Percentiles rank a stretch among this genome's conserved stretches.
These are phyloP conservation scores for Conopomorpha cramerella DNA, from an alignment of 1,140 invertebrate species.

Conservation along the genomic window DNA sequence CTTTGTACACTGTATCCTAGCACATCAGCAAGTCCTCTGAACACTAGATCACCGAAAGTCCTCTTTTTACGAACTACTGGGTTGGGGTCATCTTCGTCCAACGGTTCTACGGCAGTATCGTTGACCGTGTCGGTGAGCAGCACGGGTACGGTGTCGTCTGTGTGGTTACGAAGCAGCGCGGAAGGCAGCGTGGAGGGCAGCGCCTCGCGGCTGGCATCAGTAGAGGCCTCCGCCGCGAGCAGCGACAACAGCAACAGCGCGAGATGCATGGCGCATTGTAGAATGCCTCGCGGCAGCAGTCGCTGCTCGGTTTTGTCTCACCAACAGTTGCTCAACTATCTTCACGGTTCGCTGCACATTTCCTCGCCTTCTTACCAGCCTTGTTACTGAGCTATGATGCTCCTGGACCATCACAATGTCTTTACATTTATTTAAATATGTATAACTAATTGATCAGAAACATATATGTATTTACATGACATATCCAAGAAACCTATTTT, in stretches of 20 bases:
- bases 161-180: constrained; percentile 5
- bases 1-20: constrained; percentile 49
- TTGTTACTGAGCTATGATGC: too few relatives aligned
- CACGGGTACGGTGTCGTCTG: constrained; percentile 3
- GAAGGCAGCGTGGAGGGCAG: constrained; percentile 13
- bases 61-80: constrained; percentile 48
- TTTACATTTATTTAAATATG: too few relatives aligned
- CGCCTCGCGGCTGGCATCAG: constrained; percentile 12
- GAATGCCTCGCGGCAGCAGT: constrained; percentile 9
- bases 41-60: constrained; percentile 54
- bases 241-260: constrained; percentile 21
- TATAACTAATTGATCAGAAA: too few relatives aligned
- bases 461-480: too few relatives aligned
- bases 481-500: too few relatives aligned
- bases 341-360: neutral
- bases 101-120: neutral
- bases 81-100: constrained; percentile 21
- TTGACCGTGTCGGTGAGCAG: constrained; percentile 9
- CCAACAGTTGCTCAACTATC: neutral
- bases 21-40: constrained; percentile 49
- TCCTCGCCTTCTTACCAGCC: too few relatives aligned
- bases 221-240: constrained; percentile 13
- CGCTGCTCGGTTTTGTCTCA: constrained; percentile 1
- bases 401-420: too few relatives aligned
- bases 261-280: constrained; percentile 37